These are phyloP conservation scores for Tachina lurida DNA, from an alignment of 2,888 invertebrate species.

Conservation along the genomic window DNA sequence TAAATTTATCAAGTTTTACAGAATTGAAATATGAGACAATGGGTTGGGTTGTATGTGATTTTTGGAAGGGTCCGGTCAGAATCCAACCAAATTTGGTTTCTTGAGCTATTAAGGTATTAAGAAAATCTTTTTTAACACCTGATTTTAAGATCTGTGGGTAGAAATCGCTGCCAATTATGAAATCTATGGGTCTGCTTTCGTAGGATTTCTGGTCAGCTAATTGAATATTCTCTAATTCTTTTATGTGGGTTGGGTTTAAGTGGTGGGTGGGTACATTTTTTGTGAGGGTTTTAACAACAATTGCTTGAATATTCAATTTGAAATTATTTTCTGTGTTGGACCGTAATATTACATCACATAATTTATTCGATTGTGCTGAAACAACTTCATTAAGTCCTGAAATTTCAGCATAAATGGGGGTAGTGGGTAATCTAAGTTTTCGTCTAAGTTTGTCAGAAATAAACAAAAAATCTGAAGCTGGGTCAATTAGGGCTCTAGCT, in stretches of 20 bases:
- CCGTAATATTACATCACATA: constrained; percentile 2
- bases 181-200: constrained; percentile 11
- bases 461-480: constrained; percentile 15
- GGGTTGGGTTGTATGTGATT: too few relatives aligned
- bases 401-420: constrained; percentile 16
- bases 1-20: too few relatives aligned
- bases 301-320: background rate
- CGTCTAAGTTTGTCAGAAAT: background rate
- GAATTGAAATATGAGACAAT: too few relatives aligned
- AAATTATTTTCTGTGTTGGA: constrained; percentile 7
- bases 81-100: too few relatives aligned
- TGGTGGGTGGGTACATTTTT: constrained; percentile 20
- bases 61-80: too few relatives aligned
- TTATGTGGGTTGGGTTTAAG: background rate
- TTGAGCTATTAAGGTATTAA: too few relatives aligned
- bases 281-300: background rate
- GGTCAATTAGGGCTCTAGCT: constrained; percentile 17
- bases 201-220: constrained; percentile 14
- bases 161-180: constrained; percentile 24
- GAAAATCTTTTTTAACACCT: background rate
- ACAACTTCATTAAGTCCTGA: constrained; percentile 31
- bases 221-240: constrained; percentile 4
- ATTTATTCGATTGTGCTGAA: constrained; percentile 10
- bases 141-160: constrained; percentile 5
- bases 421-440: too few relatives aligned